Percentiles rank a stretch among this genome's conserved stretches.
phyloP scores from a whole-genome alignment of 2,888 invertebrate species.

The Sericinus montela region DNA sequence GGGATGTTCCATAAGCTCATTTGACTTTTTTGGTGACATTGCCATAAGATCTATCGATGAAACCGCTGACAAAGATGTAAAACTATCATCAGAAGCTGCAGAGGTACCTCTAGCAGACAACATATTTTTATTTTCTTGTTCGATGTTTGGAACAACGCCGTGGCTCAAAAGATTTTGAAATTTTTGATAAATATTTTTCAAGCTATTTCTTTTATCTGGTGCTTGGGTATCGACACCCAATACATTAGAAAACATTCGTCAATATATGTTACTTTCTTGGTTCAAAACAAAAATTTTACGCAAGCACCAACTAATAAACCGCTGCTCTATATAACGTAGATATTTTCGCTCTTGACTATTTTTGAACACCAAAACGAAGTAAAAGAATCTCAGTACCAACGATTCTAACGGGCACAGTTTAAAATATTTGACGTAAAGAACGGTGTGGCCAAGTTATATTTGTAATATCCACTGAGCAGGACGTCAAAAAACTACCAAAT shows the following conservation, averaged over 20 bases:
- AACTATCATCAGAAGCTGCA: slow-evolving; percentile 50
- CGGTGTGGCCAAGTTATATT: too few relatives aligned
- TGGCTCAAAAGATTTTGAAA: slow-evolving; percentile 47
- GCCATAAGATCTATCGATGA: slow-evolving; percentile 56
- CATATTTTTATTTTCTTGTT: background rate
- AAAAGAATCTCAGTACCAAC: slow-evolving; percentile 7
- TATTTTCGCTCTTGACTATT: slow-evolving; percentile 13
- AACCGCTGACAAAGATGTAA: slow-evolving; percentile 45
- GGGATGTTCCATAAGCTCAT: slow-evolving; percentile 33
- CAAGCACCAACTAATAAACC: background rate
- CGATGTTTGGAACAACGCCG: slow-evolving; percentile 15
- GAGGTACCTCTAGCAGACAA: background rate
- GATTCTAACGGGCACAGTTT: slow-evolving; percentile 12
- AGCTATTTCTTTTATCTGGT: slow-evolving; percentile 36
- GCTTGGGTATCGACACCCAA: slow-evolving; percentile 27
- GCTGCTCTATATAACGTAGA: background rate
- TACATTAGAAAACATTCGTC: slow-evolving; percentile 54
- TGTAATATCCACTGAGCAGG: too few relatives aligned
- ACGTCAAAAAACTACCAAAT: too few relatives aligned
- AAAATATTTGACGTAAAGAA: background rate
- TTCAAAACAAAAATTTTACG: background rate
- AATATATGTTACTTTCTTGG: background rate
- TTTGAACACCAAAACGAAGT: slow-evolving; percentile 3
- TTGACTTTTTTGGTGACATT: slow-evolving; percentile 51
- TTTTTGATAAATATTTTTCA: slow-evolving; percentile 45